Conservation (phyloP, 2,888 invertebrate genomes). For the Nomada flava region DNA sequence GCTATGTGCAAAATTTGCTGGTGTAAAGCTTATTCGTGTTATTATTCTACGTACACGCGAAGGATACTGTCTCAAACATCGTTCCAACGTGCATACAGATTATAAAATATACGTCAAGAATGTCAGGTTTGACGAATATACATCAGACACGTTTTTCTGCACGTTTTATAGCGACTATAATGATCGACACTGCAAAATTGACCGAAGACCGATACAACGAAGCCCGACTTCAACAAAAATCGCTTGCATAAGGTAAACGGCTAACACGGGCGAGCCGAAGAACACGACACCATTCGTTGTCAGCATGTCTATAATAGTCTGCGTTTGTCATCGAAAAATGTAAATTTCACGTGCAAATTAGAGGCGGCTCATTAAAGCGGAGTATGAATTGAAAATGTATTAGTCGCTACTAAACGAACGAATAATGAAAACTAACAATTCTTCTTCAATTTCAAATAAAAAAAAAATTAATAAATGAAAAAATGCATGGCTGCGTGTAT, state of each 20-base stretch:
- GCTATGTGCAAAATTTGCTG: background rate
- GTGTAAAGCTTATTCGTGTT: slow-evolving; percentile 39
- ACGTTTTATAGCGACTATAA: background rate
- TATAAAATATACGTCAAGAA: slow-evolving; percentile 9
- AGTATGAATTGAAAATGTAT: background rate
- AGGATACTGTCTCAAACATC: slow-evolving; percentile 13
- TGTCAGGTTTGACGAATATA: slow-evolving; percentile 13
- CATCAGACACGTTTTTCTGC: background rate
- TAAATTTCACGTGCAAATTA: background rate
- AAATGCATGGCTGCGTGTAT: background rate
- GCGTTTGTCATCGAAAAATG: background rate
- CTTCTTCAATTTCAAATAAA: too few species aligned
- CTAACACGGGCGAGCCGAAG: slow-evolving; percentile 14
- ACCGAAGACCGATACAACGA: slow-evolving; percentile 11
- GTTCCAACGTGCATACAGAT: background rate
- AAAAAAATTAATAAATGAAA: too few species aligned
- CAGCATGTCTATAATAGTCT: slow-evolving; percentile 46
- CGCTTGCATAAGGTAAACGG: slow-evolving; percentile 38
- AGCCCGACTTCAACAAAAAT: slow-evolving; percentile 35
- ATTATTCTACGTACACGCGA: background rate
- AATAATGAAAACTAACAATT: too few species aligned
- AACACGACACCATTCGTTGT: slow-evolving; percentile 57
- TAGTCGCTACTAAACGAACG: background rate
- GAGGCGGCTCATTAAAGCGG: background rate
- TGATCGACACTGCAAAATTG: slow-evolving; percentile 17